A percentile compares a stretch with the other conserved stretches of the same genome.
Evolutionary conservation across 2,888 invertebrate species (phyloP).

Genomic region (Spilarctia lutea): DNA sequence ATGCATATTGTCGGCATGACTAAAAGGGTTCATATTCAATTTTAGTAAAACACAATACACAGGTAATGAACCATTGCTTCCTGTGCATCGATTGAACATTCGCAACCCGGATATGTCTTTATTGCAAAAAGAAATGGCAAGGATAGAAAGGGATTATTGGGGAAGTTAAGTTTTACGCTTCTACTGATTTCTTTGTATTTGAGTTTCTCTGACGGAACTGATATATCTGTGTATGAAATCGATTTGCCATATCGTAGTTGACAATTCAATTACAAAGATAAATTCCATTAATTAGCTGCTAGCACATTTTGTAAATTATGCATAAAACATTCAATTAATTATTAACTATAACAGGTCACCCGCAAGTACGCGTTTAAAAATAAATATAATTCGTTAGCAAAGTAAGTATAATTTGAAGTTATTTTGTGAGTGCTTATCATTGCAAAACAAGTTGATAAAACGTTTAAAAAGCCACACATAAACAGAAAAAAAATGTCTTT

Average conservation of each 20-base stretch:
- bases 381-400: not conserved
- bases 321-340: too few relatives aligned
- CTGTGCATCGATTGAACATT: constrained; percentile 75
- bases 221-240: constrained; percentile 51
- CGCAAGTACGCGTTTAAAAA: not conserved
- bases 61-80: constrained; percentile 82
- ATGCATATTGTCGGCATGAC: constrained; percentile 66
- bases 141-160: constrained; percentile 75
- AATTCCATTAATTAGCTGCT: not conserved
- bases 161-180: constrained; percentile 58
- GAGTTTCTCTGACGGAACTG: constrained; percentile 37
- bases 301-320: not conserved
- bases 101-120: constrained; percentile 81
- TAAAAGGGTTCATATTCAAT: constrained; percentile 68
- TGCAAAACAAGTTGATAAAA: not conserved
- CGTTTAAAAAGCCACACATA: not conserved
- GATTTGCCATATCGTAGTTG: constrained; percentile 40
- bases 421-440: not conserved
- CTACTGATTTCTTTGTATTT: constrained; percentile 42
- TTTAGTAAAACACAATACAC: constrained; percentile 63
- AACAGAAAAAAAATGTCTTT: not conserved
- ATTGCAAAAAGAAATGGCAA: constrained; percentile 67
- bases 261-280: not conserved
- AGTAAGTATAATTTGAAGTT: not conserved
- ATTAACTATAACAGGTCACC: too few relatives aligned